Conservation (phyloP, 2,797 vertebrate species). For the Lateolabrax maculatus region DNA sequence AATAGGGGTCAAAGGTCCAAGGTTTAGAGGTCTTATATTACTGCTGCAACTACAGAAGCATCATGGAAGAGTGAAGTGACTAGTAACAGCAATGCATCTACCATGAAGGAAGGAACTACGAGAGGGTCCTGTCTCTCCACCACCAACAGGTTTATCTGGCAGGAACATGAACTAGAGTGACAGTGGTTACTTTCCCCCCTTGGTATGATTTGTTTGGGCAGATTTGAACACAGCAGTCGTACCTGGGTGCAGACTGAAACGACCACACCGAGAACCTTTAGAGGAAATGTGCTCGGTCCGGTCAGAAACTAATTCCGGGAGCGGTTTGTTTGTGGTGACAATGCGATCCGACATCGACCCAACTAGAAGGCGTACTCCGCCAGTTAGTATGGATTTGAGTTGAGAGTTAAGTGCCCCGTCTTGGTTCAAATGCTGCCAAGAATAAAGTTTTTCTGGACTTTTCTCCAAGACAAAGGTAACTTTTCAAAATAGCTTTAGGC, state of each 20-base stretch:
- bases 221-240: neutral
- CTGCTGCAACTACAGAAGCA: neutral
- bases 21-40: neutral
- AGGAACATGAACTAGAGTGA: neutral
- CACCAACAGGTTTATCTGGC: neutral
- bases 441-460: slow-evolving; percentile 16
- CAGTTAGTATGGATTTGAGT: slow-evolving; percentile 27
- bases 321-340: too few relatives aligned
- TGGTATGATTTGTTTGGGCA: neutral
- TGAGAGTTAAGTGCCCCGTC: slow-evolving; percentile 11
- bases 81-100: neutral
- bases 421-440: slow-evolving; percentile 40
- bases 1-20: slow-evolving; percentile 29
- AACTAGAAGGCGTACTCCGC: too few relatives aligned
- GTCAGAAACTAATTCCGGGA: too few relatives aligned
- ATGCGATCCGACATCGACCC: too few relatives aligned
- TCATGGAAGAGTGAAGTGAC: neutral
- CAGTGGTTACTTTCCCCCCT: too few relatives aligned
- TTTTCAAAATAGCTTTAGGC: slow-evolving; percentile 37
- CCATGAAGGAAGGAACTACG: too few relatives aligned
- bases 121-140: too few relatives aligned
- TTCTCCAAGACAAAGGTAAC: slow-evolving; percentile 16
- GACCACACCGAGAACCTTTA: too few relatives aligned
- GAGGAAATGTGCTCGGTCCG: too few relatives aligned
- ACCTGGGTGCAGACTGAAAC: neutral